Evolutionary conservation across 1,140 invertebrate species (phyloP).

Genomic region (Pararge aegeria): DNA sequence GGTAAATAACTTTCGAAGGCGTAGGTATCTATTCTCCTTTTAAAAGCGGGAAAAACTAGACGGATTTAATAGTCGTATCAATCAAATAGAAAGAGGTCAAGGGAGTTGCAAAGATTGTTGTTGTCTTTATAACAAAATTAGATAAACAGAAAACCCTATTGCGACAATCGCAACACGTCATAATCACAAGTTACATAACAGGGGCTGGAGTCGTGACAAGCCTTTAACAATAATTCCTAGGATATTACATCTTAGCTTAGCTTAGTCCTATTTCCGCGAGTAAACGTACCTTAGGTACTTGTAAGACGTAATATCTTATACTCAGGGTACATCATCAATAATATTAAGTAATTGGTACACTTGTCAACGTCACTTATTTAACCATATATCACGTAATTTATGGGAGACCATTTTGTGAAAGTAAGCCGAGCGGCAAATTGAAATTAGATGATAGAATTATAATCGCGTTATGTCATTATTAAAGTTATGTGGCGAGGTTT

Average conservation of each 20-base stretch:
- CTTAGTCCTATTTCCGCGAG: constrained; percentile 2
- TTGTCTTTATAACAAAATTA: no score
- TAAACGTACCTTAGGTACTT: not conserved
- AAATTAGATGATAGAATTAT: constrained; percentile 12
- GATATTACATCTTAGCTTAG: not conserved
- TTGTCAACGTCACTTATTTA: constrained; percentile 22
- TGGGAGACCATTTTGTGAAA: constrained; percentile 14
- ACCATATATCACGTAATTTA: constrained; percentile 24
- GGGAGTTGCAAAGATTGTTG: no score
- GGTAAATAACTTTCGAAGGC: no score
- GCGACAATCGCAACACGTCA: not conserved
- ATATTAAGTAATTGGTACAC: constrained; percentile 21
- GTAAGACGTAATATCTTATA: not conserved
- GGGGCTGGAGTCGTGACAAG: not conserved
- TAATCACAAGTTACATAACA: not conserved
- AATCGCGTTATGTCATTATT: constrained; percentile 15
- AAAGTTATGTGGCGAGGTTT: constrained; percentile 11
- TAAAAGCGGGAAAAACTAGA: no score
- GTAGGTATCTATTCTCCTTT: no score
- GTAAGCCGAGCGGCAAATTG: constrained; percentile 23
- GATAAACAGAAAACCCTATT: no score
- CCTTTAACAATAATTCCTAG: not conserved
- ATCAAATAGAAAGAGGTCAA: no score
- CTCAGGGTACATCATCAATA: constrained; percentile 17
- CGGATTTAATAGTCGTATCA: no score